phyloP scores from a whole-genome alignment of 2,888 invertebrate genomes.

The Caenorhabditis sp. region DNA sequence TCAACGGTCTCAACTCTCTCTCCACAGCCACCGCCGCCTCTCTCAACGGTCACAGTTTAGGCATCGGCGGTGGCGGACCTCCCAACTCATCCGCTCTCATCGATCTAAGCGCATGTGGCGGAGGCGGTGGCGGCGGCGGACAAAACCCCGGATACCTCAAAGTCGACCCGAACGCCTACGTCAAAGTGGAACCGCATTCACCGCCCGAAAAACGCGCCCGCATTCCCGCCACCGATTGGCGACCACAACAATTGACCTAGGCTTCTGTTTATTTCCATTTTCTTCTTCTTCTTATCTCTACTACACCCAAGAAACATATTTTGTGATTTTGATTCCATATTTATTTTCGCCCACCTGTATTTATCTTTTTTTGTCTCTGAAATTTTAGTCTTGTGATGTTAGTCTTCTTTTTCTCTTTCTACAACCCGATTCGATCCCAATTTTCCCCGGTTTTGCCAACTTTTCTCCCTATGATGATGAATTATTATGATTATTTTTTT shows the following conservation, averaged over 20 bases:
- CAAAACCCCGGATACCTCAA: constrained; percentile 14
- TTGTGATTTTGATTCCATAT: background rate
- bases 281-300: background rate
- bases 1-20: constrained; percentile 19
- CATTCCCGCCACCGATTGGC: constrained; percentile 54
- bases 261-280: background rate
- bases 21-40: constrained; percentile 11
- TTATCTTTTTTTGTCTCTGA: constrained; percentile 7
- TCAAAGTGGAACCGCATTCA: constrained; percentile 66
- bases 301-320: background rate
- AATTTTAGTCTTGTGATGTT: background rate
- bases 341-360: background rate
- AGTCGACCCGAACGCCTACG: constrained; percentile 51
- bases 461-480: no score
- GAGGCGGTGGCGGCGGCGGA: background rate
- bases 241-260: constrained; percentile 51
- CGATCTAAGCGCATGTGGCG: background rate
- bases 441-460: constrained; percentile 1
- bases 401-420: background rate
- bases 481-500: background rate
- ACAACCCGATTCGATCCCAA: background rate
- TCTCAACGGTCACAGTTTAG: constrained; percentile 17
- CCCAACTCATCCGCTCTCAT: background rate
- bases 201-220: constrained; percentile 68
- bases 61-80: no score